Percentiles rank a stretch among this genome's conserved stretches.
phyloP scores from a whole-genome alignment of 2,113 vertebrate species.

The Esox niger region DNA sequence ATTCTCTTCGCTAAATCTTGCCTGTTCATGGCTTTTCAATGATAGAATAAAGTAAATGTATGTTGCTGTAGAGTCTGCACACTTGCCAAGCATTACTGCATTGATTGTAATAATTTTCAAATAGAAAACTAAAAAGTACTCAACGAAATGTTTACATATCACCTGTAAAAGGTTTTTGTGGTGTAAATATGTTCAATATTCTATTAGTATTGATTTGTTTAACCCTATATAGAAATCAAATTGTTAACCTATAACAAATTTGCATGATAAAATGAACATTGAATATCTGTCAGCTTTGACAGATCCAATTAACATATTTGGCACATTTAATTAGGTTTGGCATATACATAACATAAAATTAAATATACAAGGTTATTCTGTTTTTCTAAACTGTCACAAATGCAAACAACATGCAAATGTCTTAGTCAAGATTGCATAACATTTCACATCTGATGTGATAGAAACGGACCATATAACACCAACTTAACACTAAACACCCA shows the following conservation, averaged over 20 bases:
- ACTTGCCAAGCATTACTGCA: too few species aligned
- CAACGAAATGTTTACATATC: too few species aligned
- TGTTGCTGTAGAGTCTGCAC: too few species aligned
- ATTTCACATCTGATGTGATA: background rate
- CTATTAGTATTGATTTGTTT: constrained; percentile 41
- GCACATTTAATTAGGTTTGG: constrained; percentile 47
- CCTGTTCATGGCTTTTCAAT: too few species aligned
- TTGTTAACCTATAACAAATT: constrained; percentile 43
- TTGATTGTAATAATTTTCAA: too few species aligned
- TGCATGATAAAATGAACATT: constrained; percentile 51
- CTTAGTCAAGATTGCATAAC: constrained; percentile 8
- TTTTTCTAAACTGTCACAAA: constrained; percentile 29
- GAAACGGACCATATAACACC: too few species aligned
- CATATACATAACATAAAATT: constrained; percentile 41
- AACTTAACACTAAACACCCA: too few species aligned
- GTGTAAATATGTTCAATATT: constrained; percentile 17
- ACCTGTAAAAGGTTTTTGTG: too few species aligned
- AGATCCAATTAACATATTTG: constrained; percentile 53
- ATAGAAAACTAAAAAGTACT: too few species aligned
- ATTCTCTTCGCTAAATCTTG: too few species aligned
- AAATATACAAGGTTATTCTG: constrained; percentile 33
- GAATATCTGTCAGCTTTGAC: constrained; percentile 46
- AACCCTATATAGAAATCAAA: constrained; percentile 40
- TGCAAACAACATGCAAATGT: constrained; percentile 26
- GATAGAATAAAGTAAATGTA: too few species aligned